A percentile compares a stretch with the other conserved stretches of the same genome.
Evolutionary conservation across 2,797 vertebrate species (phyloP).

Genomic region (Pipistrellus pygmaeus): DNA sequence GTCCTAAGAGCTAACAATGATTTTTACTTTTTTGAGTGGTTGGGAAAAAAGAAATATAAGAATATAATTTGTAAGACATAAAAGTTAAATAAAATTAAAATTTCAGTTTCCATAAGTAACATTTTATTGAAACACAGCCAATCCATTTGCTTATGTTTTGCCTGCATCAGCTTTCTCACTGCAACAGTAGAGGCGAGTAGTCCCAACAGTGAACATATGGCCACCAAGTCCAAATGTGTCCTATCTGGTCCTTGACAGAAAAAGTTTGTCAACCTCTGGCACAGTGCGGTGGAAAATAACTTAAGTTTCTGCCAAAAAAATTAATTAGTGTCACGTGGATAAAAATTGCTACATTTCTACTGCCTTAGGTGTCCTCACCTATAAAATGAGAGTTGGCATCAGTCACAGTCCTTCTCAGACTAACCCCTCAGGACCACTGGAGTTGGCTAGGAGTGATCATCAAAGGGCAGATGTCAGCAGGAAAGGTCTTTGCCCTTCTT

Average conservation of each 20-base stretch:
- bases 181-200: background rate
- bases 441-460: background rate
- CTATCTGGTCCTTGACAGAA: background rate
- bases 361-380: background rate
- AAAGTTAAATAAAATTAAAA: conserved; percentile 22
- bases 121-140: background rate
- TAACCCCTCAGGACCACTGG: background rate
- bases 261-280: background rate
- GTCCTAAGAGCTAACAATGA: background rate
- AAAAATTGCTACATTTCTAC: background rate
- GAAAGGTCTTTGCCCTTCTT: background rate
- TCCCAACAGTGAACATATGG: background rate
- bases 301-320: background rate
- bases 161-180: background rate
- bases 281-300: background rate
- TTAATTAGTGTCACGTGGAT: background rate
- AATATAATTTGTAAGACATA: background rate
- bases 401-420: background rate
- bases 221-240: background rate
- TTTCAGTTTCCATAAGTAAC: background rate
- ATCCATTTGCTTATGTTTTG: background rate
- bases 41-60: background rate
- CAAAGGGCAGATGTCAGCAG: background rate
- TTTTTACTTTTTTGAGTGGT: background rate
- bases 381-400: background rate